Percentiles rank a stretch among this genome's conserved stretches.
These are phyloP conservation scores for Phoxinus dragarum DNA, from an alignment of 2,797 vertebrate genomes.

Conservation along the genomic window DNA sequence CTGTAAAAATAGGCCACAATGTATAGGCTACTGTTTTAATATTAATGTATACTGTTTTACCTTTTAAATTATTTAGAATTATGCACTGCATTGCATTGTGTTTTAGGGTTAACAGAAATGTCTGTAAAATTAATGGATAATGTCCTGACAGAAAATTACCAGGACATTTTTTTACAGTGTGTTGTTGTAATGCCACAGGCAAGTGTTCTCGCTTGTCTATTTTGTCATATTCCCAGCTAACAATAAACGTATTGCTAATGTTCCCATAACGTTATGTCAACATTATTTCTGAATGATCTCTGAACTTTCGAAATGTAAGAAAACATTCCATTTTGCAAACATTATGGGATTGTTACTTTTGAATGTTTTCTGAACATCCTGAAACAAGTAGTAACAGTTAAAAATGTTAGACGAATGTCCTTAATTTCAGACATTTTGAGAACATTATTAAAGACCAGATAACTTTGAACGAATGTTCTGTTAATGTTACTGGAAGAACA, in stretches of 20 bases:
- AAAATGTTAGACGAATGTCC: neutral
- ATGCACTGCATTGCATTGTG: too few relatives aligned
- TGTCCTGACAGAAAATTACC: neutral
- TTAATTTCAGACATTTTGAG: neutral
- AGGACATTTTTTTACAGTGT: neutral
- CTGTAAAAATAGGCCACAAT: too few relatives aligned
- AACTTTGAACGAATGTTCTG: neutral
- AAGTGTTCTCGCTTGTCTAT: neutral
- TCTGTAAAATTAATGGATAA: too few relatives aligned
- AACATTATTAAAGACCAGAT: neutral
- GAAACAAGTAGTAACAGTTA: neutral
- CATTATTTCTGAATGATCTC: neutral
- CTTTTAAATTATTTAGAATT: too few relatives aligned
- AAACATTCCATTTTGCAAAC: neutral
- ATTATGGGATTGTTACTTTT: neutral
- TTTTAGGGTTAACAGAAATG: too few relatives aligned
- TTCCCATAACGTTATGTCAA: neutral
- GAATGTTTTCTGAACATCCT: neutral
- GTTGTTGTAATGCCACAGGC: neutral
- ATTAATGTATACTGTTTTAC: too few relatives aligned
- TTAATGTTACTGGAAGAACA: neutral
- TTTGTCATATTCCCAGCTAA: neutral
- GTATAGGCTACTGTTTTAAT: too few relatives aligned
- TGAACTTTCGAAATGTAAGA: neutral
- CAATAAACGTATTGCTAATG: neutral